Evolutionary conservation across 2,888 invertebrate species (phyloP), one percentile per base, ranked within the genome.

Genomic region (Candidula unifasciata): DNA sequence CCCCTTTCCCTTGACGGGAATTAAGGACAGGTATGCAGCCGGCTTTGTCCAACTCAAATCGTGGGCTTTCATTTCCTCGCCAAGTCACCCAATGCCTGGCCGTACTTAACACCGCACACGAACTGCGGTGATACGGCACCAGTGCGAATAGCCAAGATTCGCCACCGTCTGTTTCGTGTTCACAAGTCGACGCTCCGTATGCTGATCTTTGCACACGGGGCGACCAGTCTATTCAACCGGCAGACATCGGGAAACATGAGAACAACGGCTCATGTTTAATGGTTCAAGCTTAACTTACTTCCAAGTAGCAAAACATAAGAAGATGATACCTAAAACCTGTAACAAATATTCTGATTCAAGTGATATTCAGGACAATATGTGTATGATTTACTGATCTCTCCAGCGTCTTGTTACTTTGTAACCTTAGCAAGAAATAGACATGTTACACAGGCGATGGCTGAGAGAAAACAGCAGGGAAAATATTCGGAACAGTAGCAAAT

Each of bases 1-100:
- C 64, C 78, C 64, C 78, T 64, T 60, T 76, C 78, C 52, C 78
- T 27, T 78, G 35, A 18, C 35, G 52, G 54, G 78, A 60, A 54
- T 24, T 76, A 57, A 60, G 78, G 78, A 60, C 78, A 78, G 78
- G 78, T 78, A 78, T 35, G 78, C 60, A n/a, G 60, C 33, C 30
- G 8, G 33, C 37, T 52, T 64, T 78, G 78, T 64, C 78, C 35
- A 35, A 64, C 6, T 78, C 78, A 24, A 24, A 35, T 64, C 24
- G 60, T 64, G 60, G 64, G 78, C 78, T 57, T 44, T n/a, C 21
- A 78, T 60, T 78, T 35, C 60, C 60, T 35, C 18, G 35, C 13
- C 78, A 16, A 24, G 16, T 18, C n/a, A 37, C 24, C 64, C 35
- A 37, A 37, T 37, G 64, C 37, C 60, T 27, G 35, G 6, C 78